A percentile compares a stretch with the other conserved stretches of the same genome.
Conservation (phyloP, 1,140 invertebrate genomes). For the Latrodectus geometricus region DNA sequence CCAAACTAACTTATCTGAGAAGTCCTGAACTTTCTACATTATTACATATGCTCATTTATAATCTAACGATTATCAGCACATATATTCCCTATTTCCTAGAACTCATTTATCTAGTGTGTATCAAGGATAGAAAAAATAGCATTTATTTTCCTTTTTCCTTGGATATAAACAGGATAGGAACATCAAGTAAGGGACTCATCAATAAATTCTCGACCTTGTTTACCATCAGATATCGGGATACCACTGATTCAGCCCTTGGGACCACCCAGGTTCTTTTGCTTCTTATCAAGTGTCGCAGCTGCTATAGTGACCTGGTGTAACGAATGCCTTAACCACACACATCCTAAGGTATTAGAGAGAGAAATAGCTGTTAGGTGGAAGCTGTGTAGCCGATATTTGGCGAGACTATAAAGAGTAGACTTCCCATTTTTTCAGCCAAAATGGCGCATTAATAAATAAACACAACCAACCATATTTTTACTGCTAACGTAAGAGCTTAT, state of each 20-base stretch:
- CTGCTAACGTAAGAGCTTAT: neutral
- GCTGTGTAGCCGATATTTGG: neutral
- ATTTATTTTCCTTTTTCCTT: neutral
- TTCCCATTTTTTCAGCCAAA: neutral
- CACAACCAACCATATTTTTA: neutral
- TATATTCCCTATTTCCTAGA: neutral
- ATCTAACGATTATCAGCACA: neutral
- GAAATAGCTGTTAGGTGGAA: neutral
- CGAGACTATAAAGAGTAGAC: neutral
- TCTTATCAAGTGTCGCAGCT: conserved; percentile 51
- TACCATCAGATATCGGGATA: conserved; percentile 59
- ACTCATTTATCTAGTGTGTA: neutral
- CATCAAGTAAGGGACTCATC: conserved; percentile 6
- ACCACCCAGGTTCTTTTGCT: neutral
- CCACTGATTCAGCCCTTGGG: conserved; percentile 55
- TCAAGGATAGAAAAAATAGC: neutral
- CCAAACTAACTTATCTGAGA: no score
- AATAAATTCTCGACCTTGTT: conserved; percentile 55
- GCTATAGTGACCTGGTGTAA: neutral
- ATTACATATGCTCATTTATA: no score
- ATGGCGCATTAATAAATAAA: neutral
- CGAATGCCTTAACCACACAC: neutral
- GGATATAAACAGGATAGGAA: neutral
- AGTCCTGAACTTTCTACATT: no score
- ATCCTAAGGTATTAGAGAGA: neutral